phyloP scores from a whole-genome alignment of 2,113 vertebrate genomes.

The Tupaia chinensis region DNA sequence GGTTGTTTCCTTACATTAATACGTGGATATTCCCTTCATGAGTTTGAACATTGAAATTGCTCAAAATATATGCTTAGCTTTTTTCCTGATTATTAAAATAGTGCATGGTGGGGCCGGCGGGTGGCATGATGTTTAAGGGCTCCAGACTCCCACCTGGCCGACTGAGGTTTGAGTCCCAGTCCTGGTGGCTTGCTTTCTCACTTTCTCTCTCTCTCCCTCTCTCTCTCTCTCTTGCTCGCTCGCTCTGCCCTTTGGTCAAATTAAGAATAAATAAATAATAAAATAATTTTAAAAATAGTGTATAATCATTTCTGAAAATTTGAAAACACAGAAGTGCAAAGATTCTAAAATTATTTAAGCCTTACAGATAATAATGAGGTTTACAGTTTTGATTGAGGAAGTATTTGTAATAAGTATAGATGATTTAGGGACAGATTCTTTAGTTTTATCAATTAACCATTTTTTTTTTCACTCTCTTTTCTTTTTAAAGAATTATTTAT shows the following conservation, averaged over 20 bases:
- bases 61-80: not conserved
- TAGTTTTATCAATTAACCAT: not conserved
- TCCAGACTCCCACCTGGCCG: too few species aligned
- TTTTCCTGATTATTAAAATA: not conserved
- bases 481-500: not conserved
- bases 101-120: not conserved
- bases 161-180: too few species aligned
- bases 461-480: not conserved
- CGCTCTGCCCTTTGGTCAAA: too few species aligned
- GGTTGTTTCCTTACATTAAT: slow-evolving; percentile 2
- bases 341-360: not conserved
- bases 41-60: slow-evolving; percentile 14
- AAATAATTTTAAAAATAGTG: not conserved
- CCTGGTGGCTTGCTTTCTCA: too few species aligned
- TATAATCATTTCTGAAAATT: not conserved
- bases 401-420: not conserved
- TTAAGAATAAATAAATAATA: too few species aligned
- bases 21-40: not conserved
- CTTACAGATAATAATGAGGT: not conserved
- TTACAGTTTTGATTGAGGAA: not conserved
- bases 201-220: too few species aligned
- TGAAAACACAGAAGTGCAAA: not conserved
- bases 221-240: too few species aligned
- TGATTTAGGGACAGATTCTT: not conserved
- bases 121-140: too few species aligned